Conservation (phyloP, 2,113 vertebrate species). For the Aythya baeri region DNA sequence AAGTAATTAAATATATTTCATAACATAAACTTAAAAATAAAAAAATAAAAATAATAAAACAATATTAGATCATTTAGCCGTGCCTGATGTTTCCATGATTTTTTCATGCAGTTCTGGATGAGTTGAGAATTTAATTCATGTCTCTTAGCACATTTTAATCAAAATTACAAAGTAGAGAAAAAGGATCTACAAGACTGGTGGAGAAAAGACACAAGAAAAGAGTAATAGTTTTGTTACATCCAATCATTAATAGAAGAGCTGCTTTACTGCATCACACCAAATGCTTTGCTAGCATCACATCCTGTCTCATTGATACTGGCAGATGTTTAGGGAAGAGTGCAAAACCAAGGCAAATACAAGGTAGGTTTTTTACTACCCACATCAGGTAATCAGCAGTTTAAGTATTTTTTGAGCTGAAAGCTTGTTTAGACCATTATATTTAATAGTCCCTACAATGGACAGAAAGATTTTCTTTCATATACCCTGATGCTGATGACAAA, state of each 20-base stretch:
- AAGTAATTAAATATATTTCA: not conserved
- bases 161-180: not conserved
- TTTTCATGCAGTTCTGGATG: not conserved
- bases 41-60: not conserved
- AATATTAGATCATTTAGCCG: not conserved
- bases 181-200: not conserved
- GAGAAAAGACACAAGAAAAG: not conserved
- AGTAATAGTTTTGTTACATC: not conserved
- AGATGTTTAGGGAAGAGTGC: not conserved
- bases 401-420: not conserved
- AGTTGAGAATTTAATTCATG: not conserved
- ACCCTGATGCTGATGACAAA: not conserved
- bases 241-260: not conserved
- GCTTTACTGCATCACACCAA: not conserved
- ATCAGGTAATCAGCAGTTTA: not conserved
- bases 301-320: not conserved
- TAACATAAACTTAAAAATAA: not conserved
- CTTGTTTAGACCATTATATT: not conserved
- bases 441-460: not conserved
- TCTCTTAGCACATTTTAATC: not conserved
- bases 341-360: not conserved
- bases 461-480: not conserved
- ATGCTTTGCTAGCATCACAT: not conserved
- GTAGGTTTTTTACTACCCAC: not conserved
- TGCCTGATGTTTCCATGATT: not conserved